A percentile compares a stretch with the other conserved stretches of the same genome.
Conservation (phyloP, 2,888 invertebrate genomes). For the Acronicta aceris region DNA sequence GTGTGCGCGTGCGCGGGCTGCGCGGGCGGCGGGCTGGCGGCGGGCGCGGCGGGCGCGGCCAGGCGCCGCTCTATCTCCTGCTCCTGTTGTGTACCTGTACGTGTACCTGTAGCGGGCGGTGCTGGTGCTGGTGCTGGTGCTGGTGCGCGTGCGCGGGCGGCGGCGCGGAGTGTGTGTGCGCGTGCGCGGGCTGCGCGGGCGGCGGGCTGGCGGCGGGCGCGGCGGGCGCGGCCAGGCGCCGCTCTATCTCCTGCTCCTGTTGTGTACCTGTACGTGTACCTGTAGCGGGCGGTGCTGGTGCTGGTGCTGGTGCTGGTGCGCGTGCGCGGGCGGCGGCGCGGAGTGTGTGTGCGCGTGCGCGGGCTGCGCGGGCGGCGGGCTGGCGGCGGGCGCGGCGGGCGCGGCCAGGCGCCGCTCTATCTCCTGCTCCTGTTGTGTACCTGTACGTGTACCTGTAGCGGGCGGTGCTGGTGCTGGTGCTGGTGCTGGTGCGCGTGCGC, state of each 20-base stretch:
- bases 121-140: conserved; percentile 40
- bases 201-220: conserved; percentile 56
- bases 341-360: too few species aligned
- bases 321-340: conserved; percentile 47
- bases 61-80: conserved; percentile 98
- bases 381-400: conserved; percentile 73
- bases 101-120: conserved; percentile 44
- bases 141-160: conserved; percentile 46
- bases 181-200: conserved; percentile 55
- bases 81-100: conserved; percentile 92
- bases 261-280: conserved; percentile 80
- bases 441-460: conserved; percentile 34
- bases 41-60: conserved; percentile 87
- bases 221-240: conserved; percentile 92
- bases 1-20: too few species aligned
- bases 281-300: conserved; percentile 44
- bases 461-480: conserved; percentile 42
- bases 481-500: conserved; percentile 43
- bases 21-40: conserved; percentile 59
- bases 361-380: conserved; percentile 54
- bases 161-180: conserved; percentile 32
- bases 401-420: conserved; percentile 96
- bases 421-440: conserved; percentile 97
- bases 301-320: conserved; percentile 42
- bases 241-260: conserved; percentile 99